A percentile compares a stretch with the other conserved stretches of the same genome.
Conservation (phyloP, 1,140 invertebrate species). For the Camponotus pennsylvanicus region DNA sequence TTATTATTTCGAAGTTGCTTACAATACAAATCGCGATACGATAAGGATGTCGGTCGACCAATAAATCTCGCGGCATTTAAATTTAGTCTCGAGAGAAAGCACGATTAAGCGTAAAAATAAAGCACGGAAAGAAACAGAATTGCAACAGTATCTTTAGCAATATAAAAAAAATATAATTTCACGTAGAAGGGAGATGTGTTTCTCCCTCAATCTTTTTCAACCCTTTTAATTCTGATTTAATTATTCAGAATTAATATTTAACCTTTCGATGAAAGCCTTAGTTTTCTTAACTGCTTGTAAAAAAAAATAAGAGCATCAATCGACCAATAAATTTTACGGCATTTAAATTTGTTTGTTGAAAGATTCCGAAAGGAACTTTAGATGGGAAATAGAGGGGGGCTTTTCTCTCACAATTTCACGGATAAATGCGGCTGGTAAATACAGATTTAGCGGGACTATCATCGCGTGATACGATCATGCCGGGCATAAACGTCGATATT, state of each 20-base stretch:
- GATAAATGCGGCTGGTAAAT: conserved; percentile 46
- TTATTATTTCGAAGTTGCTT: conserved; percentile 26
- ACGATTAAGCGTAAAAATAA: background rate
- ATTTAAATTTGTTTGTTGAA: conserved; percentile 29
- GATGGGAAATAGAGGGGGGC: background rate
- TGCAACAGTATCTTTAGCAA: background rate
- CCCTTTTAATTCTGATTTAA: background rate
- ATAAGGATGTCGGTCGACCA: too few species aligned
- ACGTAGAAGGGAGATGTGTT: background rate
- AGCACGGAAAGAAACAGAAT: background rate
- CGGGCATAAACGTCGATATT: conserved; percentile 49
- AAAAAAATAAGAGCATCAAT: conserved; percentile 41
- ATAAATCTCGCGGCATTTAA: background rate
- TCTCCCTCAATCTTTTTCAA: background rate
- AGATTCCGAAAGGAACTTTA: conserved; percentile 9
- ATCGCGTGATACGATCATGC: conserved; percentile 45
- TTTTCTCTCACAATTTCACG: background rate
- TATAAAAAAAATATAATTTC: background rate
- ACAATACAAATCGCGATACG: background rate
- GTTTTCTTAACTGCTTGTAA: too few species aligned
- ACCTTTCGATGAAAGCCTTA: background rate
- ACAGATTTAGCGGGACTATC: conserved; percentile 33
- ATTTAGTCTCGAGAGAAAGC: background rate
- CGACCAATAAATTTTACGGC: conserved; percentile 11
- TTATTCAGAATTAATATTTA: background rate